Conservation (phyloP, 2,797 vertebrate species). For the Caiman crocodilus region DNA sequence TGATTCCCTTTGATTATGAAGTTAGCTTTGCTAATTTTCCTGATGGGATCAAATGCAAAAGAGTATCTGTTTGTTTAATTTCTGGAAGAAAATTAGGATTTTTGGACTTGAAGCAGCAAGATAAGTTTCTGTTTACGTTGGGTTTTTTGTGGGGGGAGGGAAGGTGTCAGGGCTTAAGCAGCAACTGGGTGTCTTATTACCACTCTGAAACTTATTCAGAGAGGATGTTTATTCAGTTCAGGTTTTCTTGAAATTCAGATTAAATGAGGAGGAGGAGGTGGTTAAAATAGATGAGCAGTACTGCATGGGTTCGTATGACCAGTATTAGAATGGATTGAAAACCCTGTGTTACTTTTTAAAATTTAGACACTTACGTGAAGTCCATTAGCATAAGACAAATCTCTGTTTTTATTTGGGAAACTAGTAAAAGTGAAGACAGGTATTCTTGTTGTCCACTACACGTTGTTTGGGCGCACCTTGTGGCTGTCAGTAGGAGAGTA, state of each 20-base stretch:
- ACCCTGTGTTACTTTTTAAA: neutral
- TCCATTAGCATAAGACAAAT: neutral
- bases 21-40: neutral
- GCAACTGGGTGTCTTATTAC: neutral
- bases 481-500: neutral
- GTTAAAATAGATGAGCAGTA: neutral
- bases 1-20: neutral
- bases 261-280: rapidly evolving
- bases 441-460: neutral
- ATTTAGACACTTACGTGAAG: neutral
- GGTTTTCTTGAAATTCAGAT: rapidly evolving
- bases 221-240: neutral
- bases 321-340: neutral
- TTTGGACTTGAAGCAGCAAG: neutral
- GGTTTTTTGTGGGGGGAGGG: neutral
- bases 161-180: neutral
- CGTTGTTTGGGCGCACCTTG: neutral
- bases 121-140: neutral
- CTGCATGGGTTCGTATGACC: neutral
- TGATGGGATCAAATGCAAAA: neutral
- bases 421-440: neutral
- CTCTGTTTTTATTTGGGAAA: neutral
- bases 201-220: neutral
- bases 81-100: neutral
- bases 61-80: neutral